Evolutionary conservation across 2,888 invertebrate species (phyloP).

Genomic region (Eugnorisma glareosa): DNA sequence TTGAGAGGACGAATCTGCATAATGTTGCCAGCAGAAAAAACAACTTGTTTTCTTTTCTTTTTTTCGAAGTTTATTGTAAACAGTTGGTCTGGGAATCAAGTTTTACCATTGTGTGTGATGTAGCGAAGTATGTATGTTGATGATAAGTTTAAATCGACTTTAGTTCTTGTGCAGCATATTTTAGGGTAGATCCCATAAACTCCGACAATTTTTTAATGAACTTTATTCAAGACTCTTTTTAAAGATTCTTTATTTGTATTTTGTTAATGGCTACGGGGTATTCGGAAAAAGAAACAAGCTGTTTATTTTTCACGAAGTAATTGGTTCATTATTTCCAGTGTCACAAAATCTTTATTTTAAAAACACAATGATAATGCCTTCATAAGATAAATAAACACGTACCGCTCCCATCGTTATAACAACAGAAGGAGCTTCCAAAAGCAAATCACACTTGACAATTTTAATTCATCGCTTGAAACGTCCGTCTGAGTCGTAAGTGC

Average conservation of each 20-base stretch:
- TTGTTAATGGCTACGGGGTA: neutral
- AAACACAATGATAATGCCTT: neutral
- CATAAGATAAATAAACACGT: conserved; percentile 15
- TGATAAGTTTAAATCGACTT: neutral
- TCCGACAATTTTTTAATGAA: neutral
- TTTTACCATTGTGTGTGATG: conserved; percentile 24
- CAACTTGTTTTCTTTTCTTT: conserved; percentile 81
- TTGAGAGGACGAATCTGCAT: conserved; percentile 87
- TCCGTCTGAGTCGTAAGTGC: conserved; percentile 42
- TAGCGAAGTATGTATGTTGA: neutral
- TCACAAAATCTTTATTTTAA: accelerated
- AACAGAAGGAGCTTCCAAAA: conserved; percentile 20
- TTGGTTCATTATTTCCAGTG: neutral
- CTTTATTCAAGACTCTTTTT: neutral
- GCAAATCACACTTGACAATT: conserved; percentile 38
- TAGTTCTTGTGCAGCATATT: neutral
- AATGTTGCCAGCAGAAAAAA: conserved; percentile 83
- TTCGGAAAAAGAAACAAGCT: neutral
- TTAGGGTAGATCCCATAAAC: neutral
- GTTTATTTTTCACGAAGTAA: neutral
- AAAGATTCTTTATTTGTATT: neutral
- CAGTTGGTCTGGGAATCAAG: conserved; percentile 66
- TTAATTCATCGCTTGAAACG: conserved; percentile 55
- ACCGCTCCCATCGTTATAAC: conserved; percentile 20
- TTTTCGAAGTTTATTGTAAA: conserved; percentile 72